Conservation (phyloP, 2,888 invertebrate species). For the Pachycephus smyrnensis region DNA sequence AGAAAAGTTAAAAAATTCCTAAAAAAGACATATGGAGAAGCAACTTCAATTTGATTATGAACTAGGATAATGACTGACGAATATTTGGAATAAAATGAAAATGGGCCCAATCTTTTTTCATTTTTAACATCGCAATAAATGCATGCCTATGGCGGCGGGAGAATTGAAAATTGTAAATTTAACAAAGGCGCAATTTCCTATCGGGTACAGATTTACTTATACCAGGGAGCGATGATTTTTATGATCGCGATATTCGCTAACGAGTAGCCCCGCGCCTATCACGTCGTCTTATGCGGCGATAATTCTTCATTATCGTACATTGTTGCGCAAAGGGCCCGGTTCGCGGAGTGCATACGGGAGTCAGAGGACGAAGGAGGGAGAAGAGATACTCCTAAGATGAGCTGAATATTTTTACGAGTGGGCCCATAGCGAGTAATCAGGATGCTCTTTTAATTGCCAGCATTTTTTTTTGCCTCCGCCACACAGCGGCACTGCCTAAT, state of each 20-base stretch:
- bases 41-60: background rate
- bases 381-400: slow-evolving; percentile 17
- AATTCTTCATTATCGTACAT: slow-evolving; percentile 68
- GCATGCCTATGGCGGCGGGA: background rate
- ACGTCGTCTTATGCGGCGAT: slow-evolving; percentile 59
- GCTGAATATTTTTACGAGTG: slow-evolving; percentile 35
- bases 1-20: background rate
- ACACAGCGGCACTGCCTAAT: slow-evolving; percentile 24
- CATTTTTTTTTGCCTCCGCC: slow-evolving; percentile 32
- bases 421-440: slow-evolving; percentile 48
- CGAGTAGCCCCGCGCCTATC: slow-evolving; percentile 57
- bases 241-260: slow-evolving; percentile 58
- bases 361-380: slow-evolving; percentile 14
- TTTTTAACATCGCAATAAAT: background rate
- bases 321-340: slow-evolving; percentile 49
- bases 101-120: too few species aligned
- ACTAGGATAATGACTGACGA: background rate
- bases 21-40: background rate
- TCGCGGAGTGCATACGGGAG: slow-evolving; percentile 22
- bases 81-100: background rate
- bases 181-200: background rate
- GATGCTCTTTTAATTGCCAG: slow-evolving; percentile 54
- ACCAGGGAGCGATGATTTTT: slow-evolving; percentile 53
- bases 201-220: background rate
- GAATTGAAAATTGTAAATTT: background rate